phyloP scores from a whole-genome alignment of 1,140 invertebrate genomes.

The Aphaenogaster floridana region DNA sequence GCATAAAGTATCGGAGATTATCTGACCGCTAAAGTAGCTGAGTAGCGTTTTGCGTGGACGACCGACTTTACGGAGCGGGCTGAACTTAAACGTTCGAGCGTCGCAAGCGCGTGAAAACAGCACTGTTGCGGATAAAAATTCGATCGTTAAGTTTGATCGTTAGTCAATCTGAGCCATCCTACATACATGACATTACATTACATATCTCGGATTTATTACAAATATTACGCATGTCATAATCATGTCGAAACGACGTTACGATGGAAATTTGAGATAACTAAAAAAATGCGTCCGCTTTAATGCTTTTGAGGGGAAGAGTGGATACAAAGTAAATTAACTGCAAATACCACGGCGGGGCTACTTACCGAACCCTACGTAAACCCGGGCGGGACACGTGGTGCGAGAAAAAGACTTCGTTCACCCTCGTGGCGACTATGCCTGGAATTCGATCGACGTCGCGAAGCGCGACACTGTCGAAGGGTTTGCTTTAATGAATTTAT shows the following conservation, averaged over 20 bases:
- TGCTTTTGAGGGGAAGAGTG: not conserved
- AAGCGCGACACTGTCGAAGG: conserved; percentile 75
- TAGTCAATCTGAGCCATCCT: no score
- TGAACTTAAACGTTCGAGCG: not conserved
- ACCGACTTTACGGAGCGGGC: not conserved
- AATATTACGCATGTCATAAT: not conserved
- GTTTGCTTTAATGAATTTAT: conserved; percentile 84
- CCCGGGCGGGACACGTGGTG: conserved; percentile 46
- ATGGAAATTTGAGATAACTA: not conserved
- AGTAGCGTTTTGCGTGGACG: conserved; percentile 25
- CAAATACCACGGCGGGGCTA: conserved; percentile 62
- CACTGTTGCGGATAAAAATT: not conserved
- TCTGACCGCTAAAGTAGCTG: conserved; percentile 21
- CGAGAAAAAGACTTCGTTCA: conserved; percentile 58
- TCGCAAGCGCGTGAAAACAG: not conserved
- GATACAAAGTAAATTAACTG: conserved; percentile 52
- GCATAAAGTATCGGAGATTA: conserved; percentile 63
- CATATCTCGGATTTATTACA: not conserved
- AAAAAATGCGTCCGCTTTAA: not conserved
- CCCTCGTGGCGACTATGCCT: conserved; percentile 68
- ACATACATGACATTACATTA: not conserved
- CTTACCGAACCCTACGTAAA: conserved; percentile 42
- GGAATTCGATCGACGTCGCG: conserved; percentile 80
- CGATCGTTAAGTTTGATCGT: not conserved
- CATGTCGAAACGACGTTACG: not conserved